Base-by-base conservation (phyloP, 2,888 invertebrate species). In the Cataglyphis altisquamis region DNA sequence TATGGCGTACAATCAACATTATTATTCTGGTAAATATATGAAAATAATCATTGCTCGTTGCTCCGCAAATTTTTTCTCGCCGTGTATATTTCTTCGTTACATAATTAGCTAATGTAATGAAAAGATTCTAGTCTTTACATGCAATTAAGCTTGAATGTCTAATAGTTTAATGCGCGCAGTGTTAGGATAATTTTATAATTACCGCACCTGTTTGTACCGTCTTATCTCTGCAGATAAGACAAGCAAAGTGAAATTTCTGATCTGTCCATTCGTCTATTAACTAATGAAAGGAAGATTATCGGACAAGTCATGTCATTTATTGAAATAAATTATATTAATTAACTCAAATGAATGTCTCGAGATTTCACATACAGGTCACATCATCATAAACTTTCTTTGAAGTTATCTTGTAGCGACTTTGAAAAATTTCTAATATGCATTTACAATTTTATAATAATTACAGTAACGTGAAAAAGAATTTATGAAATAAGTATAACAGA, bases 1-100 rank as follows among this genome's bases (percentile, higher is more conserved):
- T 8, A 88, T 90, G 90, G 85, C 81, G 10, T 39, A 52, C 25
- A 84, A 73, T 85, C 68, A 86, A 67, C 70, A 82, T 41, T 25
- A 12, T 12, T 57, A 82, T 63, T 41, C 21, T 18, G 52, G 60
- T 57, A 64, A 60, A 55, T 73, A 21, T 15, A 6, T 9, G 39
- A 62, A n/a, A 75, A 48, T 52, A 39, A 15, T 48, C 18, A 12
- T 21, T 55, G 73, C 32, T 21, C 18, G 15, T 15, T 45, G 6
- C 32, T 63, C 18, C 48, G 36, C 60, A 45, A 36, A 36, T 5
- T 10, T 10, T 0, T 9, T 70, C 0, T 21, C 45, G 5, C 36
- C 25, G 25, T n/a, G 25, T 12, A 36, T 18, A 60, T 68, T 12
- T 32, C 60, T 57, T 60, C 60, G 45, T 78, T 72, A 62, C 41